Percentiles rank a stretch among this genome's conserved stretches.
These are phyloP conservation scores for Rutpela maculata DNA, from an alignment of 2,888 invertebrate species.

Conservation along the genomic window DNA sequence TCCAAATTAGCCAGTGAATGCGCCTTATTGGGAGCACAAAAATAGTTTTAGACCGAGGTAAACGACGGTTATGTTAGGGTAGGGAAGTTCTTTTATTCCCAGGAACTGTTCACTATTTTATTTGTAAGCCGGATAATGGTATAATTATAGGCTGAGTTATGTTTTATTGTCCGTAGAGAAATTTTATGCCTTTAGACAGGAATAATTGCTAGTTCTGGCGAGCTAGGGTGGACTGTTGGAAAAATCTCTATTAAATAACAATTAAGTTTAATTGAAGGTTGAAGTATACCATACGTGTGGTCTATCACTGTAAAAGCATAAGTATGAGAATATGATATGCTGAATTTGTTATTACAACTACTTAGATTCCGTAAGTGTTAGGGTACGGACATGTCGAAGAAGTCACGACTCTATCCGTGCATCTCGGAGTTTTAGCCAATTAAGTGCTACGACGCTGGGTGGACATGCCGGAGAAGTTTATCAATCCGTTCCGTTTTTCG, in stretches of 20 bases:
- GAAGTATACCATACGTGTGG: not conserved
- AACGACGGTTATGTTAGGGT: slow-evolving; percentile 15
- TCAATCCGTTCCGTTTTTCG: too few relatives aligned
- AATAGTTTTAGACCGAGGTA: slow-evolving; percentile 43
- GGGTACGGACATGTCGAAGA: too few relatives aligned
- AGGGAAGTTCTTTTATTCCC: slow-evolving; percentile 34
- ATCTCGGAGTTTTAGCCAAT: too few relatives aligned
- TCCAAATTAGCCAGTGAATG: slow-evolving; percentile 35
- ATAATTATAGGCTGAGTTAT: slow-evolving; percentile 38
- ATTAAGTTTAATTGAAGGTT: slow-evolving; percentile 7
- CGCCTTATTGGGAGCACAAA: slow-evolving; percentile 41
- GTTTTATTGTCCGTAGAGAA: slow-evolving; percentile 26
- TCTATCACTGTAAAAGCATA: not conserved
- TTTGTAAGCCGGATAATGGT: slow-evolving; percentile 33
- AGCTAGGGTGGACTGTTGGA: not conserved
- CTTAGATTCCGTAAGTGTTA: too few relatives aligned
- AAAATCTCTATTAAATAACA: slow-evolving; percentile 1
- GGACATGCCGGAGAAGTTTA: too few relatives aligned
- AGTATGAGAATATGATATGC: not conserved
- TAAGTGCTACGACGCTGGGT: too few relatives aligned
- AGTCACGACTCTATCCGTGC: too few relatives aligned
- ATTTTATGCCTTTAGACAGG: slow-evolving; percentile 1
- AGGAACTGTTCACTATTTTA: slow-evolving; percentile 42
- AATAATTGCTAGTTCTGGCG: slow-evolving; percentile 5
- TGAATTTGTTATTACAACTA: not conserved